Evolutionary conservation across 1,140 invertebrate species (phyloP).

Genomic region (Cyphomyrmex costatus): DNA sequence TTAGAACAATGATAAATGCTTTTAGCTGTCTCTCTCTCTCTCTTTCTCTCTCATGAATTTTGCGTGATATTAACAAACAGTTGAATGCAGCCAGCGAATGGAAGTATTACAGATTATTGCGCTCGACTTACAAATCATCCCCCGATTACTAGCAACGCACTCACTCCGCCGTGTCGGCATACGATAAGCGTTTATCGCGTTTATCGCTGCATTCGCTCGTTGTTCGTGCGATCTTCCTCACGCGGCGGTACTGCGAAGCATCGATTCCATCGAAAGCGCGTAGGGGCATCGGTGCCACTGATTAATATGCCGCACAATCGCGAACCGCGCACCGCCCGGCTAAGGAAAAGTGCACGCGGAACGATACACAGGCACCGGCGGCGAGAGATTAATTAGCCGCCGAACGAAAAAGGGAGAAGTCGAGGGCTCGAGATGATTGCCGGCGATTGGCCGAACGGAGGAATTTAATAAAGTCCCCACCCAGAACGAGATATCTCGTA

Average conservation of each 20-base stretch:
- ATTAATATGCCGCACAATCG: slow-evolving; percentile 60
- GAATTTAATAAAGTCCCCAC: slow-evolving; percentile 70
- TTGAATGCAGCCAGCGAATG: neutral
- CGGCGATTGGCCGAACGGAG: slow-evolving; percentile 68
- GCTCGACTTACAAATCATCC: slow-evolving; percentile 51
- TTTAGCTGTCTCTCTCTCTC: no score
- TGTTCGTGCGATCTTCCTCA: neutral
- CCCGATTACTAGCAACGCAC: slow-evolving; percentile 30
- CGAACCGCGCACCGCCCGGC: slow-evolving; percentile 32
- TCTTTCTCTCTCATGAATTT: neutral
- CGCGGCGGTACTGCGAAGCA: neutral
- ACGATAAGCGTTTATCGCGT: slow-evolving; percentile 34
- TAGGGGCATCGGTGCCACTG: slow-evolving; percentile 19
- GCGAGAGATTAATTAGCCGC: slow-evolving; percentile 70
- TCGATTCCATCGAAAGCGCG: slow-evolving; percentile 47
- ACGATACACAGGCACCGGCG: slow-evolving; percentile 58
- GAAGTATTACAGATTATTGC: slow-evolving; percentile 20
- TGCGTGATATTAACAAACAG: slow-evolving; percentile 12
- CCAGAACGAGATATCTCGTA: neutral
- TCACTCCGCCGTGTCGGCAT: neutral
- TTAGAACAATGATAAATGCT: no score
- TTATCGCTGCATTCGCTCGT: slow-evolving; percentile 13
- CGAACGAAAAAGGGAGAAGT: slow-evolving; percentile 59
- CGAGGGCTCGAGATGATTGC: slow-evolving; percentile 66
- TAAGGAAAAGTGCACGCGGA: slow-evolving; percentile 57